phyloP scores from a whole-genome alignment of 2,888 invertebrate species.

The Noctua janthe region DNA sequence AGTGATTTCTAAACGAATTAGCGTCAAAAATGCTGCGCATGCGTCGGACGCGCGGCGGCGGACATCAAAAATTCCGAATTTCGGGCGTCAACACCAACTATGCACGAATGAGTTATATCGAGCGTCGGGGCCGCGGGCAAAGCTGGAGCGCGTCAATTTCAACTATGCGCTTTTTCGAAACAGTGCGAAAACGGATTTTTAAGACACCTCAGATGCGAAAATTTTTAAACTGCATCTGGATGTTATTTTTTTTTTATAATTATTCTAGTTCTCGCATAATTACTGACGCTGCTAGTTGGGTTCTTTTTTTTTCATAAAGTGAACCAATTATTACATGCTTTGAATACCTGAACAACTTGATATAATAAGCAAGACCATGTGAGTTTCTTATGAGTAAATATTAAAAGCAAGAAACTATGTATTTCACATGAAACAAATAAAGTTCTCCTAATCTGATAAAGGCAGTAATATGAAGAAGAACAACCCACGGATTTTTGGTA shows the following conservation, averaged over 20 bases:
- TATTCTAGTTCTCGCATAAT: conserved; percentile 12
- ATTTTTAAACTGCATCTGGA: conserved; percentile 1
- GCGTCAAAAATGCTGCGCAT: conserved; percentile 76
- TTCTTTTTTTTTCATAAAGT: neutral
- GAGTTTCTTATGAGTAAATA: neutral
- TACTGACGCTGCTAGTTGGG: neutral
- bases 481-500: conserved; percentile 11
- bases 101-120: conserved; percentile 79
- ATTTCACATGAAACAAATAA: conserved; percentile 5
- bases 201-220: conserved; percentile 40
- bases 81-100: conserved; percentile 74
- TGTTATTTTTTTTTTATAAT: conserved; percentile 14
- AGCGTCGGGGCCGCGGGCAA: conserved; percentile 19
- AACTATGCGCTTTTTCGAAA: conserved; percentile 62
- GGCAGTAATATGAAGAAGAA: conserved; percentile 1
- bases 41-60: conserved; percentile 70
- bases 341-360: conserved; percentile 1
- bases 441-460: conserved; percentile 19
- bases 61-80: conserved; percentile 78
- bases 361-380: conserved; percentile 6
- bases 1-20: conserved; percentile 79
- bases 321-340: conserved; percentile 8
- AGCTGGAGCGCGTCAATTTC: conserved; percentile 50
- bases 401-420: neutral
- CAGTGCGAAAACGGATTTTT: conserved; percentile 41